Conservation (phyloP, 2,888 invertebrate genomes). For the Augiades crinisus region DNA sequence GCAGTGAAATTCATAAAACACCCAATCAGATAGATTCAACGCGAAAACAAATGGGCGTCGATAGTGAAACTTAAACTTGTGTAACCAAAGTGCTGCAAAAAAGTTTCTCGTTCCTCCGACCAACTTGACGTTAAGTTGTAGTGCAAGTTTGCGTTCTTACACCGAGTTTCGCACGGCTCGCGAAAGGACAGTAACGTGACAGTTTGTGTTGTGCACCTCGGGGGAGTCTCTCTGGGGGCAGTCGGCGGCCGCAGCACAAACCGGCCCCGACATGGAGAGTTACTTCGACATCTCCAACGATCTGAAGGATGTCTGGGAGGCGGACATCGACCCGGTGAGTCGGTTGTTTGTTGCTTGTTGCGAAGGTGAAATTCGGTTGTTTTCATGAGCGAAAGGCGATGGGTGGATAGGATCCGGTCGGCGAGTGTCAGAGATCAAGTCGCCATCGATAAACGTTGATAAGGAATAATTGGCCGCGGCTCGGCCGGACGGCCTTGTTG, state of each 20-base stretch:
- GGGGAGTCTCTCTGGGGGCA: slow-evolving; percentile 50
- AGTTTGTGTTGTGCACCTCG: slow-evolving; percentile 59
- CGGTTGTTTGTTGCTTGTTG: slow-evolving; percentile 55
- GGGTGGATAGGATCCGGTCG: slow-evolving; percentile 7
- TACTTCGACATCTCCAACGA: slow-evolving; percentile 89
- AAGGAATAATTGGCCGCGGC: slow-evolving; percentile 34
- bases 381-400: not conserved
- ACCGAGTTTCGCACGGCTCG: slow-evolving; percentile 53
- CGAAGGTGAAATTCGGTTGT: slow-evolving; percentile 36
- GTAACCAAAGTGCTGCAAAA: slow-evolving; percentile 63
- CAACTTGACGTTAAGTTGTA: slow-evolving; percentile 45
- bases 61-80: slow-evolving; percentile 74
- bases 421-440: slow-evolving; percentile 22
- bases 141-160: slow-evolving; percentile 46
- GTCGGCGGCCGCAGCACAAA: slow-evolving; percentile 61
- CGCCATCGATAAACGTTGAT: slow-evolving; percentile 28
- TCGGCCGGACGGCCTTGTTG: slow-evolving; percentile 44
- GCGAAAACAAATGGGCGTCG: slow-evolving; percentile 70
- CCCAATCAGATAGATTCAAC: slow-evolving; percentile 57
- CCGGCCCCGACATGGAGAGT: slow-evolving; percentile 84
- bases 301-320: slow-evolving; percentile 91
- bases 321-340: slow-evolving; percentile 92
- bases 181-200: slow-evolving; percentile 61
- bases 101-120: too few relatives aligned
- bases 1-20: slow-evolving; percentile 70